Evolutionary conservation across 2,113 vertebrate genomes (phyloP), one percentile per base, ranked within the genome.

Genomic region (Calidris pygmaea): DNA sequence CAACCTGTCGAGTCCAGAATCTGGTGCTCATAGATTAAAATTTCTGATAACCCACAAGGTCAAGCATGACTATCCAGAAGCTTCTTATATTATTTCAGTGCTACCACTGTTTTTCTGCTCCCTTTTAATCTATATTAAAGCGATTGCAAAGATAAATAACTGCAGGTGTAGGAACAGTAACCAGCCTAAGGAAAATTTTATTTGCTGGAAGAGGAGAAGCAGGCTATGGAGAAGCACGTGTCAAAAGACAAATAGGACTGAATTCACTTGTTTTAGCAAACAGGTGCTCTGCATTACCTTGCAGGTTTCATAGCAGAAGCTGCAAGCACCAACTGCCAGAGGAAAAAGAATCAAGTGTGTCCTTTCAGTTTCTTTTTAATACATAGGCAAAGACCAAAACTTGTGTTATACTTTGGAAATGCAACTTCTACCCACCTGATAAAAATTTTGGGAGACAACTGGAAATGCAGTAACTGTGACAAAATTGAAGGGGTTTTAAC

Each of bases 321-420:
- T 78, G 21, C 48, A 85, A 85, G 20, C 7, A 78, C 27, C 20
- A 74, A 32, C 34, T 74, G 19, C 27, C n/a, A 78, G 13, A 62
- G 26, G 23, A 12, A 87, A 84, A 70, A 22, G 1, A 59, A 39
- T 1, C 27, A 2, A 73, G 12, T 3, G 0, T 5, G 8, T 43
- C 6, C 85, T 77, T 71, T 75, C 70, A 26, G 24, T 15, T 68
- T 73, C 32, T 70, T 86, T 78, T 78, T 87, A 84, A 66, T 39
- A 41, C 14, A 35, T 12, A 22, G 9, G 11, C 10, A 82, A 82
- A 74, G 16, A 72, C 5, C 14, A 73, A 77, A 11, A 21, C 7
- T 32, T 55, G 11, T 22, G 13, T 55, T 20, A 27, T 26, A 17
- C 2, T 45, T 79, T 41, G 23, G 58, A 86, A 89, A 65, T 29